These are phyloP conservation scores for Drosophila nigromelanica DNA, from an alignment of 1,140 invertebrate species.

Conservation along the genomic window DNA sequence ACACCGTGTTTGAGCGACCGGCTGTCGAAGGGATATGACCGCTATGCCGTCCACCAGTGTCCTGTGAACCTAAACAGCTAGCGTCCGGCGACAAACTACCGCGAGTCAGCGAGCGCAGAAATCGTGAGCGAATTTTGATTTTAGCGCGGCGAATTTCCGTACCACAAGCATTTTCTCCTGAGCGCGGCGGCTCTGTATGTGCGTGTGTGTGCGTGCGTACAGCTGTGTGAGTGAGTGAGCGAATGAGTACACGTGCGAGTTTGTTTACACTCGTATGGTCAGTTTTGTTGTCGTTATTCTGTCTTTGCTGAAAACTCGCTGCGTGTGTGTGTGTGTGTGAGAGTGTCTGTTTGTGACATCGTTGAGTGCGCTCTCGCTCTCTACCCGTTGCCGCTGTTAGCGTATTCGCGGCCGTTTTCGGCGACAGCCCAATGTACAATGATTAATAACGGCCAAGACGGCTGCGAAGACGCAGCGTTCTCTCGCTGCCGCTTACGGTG, in stretches of 20 bases:
- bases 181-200: conserved; percentile 45
- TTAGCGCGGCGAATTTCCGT: conserved; percentile 82
- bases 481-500: conserved; percentile 53
- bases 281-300: conserved; percentile 63
- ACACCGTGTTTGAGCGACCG: conserved; percentile 61
- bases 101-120: conserved; percentile 61
- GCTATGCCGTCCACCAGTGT: conserved; percentile 60
- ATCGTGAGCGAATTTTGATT: conserved; percentile 82
- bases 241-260: conserved; percentile 49
- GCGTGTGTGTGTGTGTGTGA: conserved; percentile 34
- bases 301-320: conserved; percentile 48
- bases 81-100: conserved; percentile 80
- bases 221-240: conserved; percentile 41
- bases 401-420: conserved; percentile 81
- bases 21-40: conserved; percentile 80
- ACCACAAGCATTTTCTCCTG: conserved; percentile 62
- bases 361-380: conserved; percentile 49
- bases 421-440: conserved; percentile 83
- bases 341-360: conserved; percentile 11
- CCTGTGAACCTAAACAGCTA: conserved; percentile 79
- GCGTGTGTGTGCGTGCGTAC: conserved; percentile 35
- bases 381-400: conserved; percentile 49
- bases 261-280: conserved; percentile 71
- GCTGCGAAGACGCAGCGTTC: conserved; percentile 64
- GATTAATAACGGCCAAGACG: conserved; percentile 83